Evolutionary conservation across 2,888 invertebrate species (phyloP).

Genomic region (Geotrupes spiniger): DNA sequence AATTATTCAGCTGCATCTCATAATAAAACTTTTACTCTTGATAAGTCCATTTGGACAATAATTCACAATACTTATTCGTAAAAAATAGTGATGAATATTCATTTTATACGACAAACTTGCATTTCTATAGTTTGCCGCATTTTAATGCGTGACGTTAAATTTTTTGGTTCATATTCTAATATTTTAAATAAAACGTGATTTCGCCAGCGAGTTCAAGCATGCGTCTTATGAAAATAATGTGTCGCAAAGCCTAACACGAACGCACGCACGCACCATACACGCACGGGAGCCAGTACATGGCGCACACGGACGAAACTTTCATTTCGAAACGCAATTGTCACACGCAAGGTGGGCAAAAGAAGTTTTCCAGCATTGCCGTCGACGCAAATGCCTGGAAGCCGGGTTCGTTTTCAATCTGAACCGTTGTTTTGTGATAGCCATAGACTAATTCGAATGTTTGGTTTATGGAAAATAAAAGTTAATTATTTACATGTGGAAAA

Average conservation of each 20-base stretch:
- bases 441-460: neutral
- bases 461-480: neutral
- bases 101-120: too few species aligned
- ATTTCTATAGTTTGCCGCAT: too few species aligned
- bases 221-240: conserved; percentile 12
- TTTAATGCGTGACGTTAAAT: too few species aligned
- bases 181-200: too few species aligned
- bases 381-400: neutral
- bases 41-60: too few species aligned
- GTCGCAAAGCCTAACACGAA: conserved; percentile 10
- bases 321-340: conserved; percentile 12
- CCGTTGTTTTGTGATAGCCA: conserved; percentile 8
- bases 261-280: conserved; percentile 6
- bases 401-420: neutral
- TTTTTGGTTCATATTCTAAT: too few species aligned
- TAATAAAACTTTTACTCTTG: too few species aligned
- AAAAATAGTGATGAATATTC: too few species aligned
- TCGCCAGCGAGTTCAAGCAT: conserved; percentile 11
- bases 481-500: too few species aligned
- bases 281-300: conserved; percentile 3
- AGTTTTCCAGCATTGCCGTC: neutral
- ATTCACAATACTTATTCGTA: too few species aligned
- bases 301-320: conserved; percentile 12
- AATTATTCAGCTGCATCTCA: too few species aligned
- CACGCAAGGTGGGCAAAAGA: conserved; percentile 13